phyloP scores from a whole-genome alignment of 2,113 vertebrate genomes.

The Tenrec ecaudatus region DNA sequence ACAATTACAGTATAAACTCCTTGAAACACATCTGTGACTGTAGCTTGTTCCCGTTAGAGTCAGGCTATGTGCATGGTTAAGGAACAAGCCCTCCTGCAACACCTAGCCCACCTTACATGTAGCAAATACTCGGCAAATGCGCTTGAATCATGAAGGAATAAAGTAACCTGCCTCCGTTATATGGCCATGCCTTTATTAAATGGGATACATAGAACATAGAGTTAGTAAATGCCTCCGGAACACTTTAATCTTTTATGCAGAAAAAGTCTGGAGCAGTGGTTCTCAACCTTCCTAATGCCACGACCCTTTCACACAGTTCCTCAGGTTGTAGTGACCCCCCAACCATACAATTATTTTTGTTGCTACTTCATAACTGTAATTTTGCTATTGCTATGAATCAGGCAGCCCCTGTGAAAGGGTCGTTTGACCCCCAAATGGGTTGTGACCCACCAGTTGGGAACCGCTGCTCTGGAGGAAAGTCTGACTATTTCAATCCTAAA shows the following conservation, averaged over 20 bases:
- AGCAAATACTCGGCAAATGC: background rate
- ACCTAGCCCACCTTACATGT: background rate
- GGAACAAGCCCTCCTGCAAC: background rate
- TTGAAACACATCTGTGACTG: background rate
- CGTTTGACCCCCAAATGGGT: too few species aligned
- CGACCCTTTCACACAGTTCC: too few species aligned
- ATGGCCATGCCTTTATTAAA: background rate
- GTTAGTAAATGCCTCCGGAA: background rate
- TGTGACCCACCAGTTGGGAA: background rate
- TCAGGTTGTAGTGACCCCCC: too few species aligned
- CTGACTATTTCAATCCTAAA: background rate
- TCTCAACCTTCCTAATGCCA: too few species aligned
- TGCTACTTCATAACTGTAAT: too few species aligned
- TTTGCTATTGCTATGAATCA: too few species aligned
- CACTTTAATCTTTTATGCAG: background rate
- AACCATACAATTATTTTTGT: too few species aligned
- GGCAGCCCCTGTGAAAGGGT: too few species aligned
- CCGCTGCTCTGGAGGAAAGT: background rate
- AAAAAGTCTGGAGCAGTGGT: too few species aligned
- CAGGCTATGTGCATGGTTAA: background rate
- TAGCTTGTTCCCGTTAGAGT: background rate
- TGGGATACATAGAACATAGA: background rate
- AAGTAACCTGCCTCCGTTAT: constrained; percentile 5
- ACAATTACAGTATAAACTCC: background rate
- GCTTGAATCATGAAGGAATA: background rate